Evolutionary conservation across 2,797 vertebrate species (phyloP).

Genomic region (Urocyon cinereoargenteus): DNA sequence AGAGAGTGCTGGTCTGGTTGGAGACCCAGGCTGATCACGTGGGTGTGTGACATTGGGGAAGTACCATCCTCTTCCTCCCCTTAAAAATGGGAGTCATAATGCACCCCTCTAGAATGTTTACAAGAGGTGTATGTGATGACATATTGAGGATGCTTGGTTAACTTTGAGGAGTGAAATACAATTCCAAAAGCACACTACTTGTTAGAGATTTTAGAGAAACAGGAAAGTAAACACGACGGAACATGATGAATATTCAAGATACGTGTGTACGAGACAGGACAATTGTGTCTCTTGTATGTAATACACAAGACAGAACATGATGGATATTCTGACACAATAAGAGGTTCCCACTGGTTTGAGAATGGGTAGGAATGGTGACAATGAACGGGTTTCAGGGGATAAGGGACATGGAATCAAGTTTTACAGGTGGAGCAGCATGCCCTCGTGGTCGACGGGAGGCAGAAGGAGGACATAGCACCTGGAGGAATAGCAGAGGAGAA

Average conservation of each 20-base stretch:
- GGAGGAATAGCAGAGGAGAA: background rate
- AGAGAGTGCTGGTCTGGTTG: no score
- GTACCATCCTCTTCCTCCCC: background rate
- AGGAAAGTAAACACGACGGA: background rate
- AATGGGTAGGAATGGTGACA: background rate
- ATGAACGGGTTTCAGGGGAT: background rate
- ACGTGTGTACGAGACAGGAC: no score
- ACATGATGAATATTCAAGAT: background rate
- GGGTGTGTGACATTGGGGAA: background rate
- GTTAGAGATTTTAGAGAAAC: background rate
- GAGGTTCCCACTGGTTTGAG: background rate
- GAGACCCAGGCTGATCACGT: background rate
- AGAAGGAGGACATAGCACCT: rapidly evolving
- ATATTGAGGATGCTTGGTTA: background rate
- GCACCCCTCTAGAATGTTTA: background rate
- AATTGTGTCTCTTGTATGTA: background rate
- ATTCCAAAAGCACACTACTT: background rate
- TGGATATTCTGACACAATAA: background rate
- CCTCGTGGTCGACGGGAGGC: background rate
- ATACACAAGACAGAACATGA: background rate
- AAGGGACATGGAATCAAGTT: rapidly evolving
- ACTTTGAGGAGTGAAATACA: background rate
- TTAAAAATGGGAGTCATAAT: background rate
- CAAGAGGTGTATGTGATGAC: rapidly evolving
- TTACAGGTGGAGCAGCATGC: background rate